Evolutionary conservation across 2,113 vertebrate species (phyloP).

Genomic region (Puntigrus tetrazona): DNA sequence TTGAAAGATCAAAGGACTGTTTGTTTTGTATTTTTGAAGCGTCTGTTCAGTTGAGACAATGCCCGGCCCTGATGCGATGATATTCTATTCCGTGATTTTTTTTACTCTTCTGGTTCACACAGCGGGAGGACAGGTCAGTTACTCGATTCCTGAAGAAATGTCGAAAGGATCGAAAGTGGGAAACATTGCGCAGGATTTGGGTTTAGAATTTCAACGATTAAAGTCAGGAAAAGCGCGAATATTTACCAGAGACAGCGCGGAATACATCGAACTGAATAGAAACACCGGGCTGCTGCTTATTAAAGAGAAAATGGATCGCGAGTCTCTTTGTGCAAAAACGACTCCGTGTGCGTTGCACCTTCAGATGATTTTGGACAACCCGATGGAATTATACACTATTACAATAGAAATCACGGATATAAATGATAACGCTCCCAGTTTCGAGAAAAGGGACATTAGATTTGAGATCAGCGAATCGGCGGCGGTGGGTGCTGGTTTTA

Average conservation of each 20-base stretch:
- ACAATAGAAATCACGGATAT: conserved; percentile 48
- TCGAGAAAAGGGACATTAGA: background rate
- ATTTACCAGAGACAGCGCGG: background rate
- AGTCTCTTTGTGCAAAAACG: conserved; percentile 26
- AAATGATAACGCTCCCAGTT: conserved; percentile 24
- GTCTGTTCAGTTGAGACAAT: background rate
- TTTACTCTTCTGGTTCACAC: background rate
- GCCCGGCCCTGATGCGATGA: background rate
- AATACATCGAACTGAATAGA: conserved; percentile 17
- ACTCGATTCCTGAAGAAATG: conserved; percentile 34
- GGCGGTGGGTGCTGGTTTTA: background rate
- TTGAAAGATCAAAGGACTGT: background rate
- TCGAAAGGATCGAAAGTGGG: conserved; percentile 9
- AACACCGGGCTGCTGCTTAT: background rate
- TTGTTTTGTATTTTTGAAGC: background rate
- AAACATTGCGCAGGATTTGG: conserved; percentile 26
- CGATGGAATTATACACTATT: conserved; percentile 39
- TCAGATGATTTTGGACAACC: conserved; percentile 31
- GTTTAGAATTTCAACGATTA: background rate
- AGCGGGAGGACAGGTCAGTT: conserved; percentile 3
- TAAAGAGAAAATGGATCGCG: conserved; percentile 14
- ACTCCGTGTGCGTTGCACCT: background rate
- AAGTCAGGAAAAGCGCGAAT: background rate
- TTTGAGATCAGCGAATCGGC: conserved; percentile 30
- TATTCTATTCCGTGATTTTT: background rate